These are phyloP conservation scores for Leptoteleia sp. DNA, from an alignment of 1,140 invertebrate species.

Conservation along the genomic window DNA sequence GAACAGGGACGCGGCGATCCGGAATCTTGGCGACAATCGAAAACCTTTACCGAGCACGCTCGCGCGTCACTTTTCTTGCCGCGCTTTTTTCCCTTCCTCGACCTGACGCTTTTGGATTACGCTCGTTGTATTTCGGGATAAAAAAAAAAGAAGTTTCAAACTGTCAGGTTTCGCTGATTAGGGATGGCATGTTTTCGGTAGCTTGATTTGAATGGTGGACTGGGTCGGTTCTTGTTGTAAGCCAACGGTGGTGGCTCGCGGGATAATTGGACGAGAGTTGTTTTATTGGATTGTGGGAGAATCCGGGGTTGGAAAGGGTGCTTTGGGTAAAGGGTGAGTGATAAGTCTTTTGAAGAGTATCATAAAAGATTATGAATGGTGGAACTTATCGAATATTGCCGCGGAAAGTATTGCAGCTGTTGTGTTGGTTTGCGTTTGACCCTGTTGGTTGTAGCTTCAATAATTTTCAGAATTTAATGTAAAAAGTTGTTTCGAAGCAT, in stretches of 20 bases:
- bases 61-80: conserved; percentile 47
- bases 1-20: conserved; percentile 44
- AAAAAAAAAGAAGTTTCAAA: conserved; percentile 34
- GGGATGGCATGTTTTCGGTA: conserved; percentile 53
- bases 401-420: too few relatives aligned
- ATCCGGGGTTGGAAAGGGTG: conserved; percentile 22
- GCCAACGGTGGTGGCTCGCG: conserved; percentile 1
- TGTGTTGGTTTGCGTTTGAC: too few relatives aligned
- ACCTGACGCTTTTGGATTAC: conserved; percentile 47
- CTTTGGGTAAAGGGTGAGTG: conserved; percentile 18
- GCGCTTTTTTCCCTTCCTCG: conserved; percentile 23
- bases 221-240: conserved; percentile 9
- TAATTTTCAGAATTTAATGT: too few relatives aligned
- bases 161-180: conserved; percentile 31
- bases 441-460: too few relatives aligned
- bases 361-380: too few relatives aligned
- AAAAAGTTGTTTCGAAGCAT: too few relatives aligned
- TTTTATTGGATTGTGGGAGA: conserved; percentile 31
- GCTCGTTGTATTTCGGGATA: conserved; percentile 25
- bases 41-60: conserved; percentile 40
- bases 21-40: conserved; percentile 63
- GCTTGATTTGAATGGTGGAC: conserved; percentile 27
- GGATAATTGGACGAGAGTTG: conserved; percentile 35
- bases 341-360: too few relatives aligned
- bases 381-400: too few relatives aligned